Percentiles rank a stretch among this genome's conserved stretches.
phyloP scores from a whole-genome alignment of 2,113 vertebrate genomes.

The Rhadina sibilatrix region DNA sequence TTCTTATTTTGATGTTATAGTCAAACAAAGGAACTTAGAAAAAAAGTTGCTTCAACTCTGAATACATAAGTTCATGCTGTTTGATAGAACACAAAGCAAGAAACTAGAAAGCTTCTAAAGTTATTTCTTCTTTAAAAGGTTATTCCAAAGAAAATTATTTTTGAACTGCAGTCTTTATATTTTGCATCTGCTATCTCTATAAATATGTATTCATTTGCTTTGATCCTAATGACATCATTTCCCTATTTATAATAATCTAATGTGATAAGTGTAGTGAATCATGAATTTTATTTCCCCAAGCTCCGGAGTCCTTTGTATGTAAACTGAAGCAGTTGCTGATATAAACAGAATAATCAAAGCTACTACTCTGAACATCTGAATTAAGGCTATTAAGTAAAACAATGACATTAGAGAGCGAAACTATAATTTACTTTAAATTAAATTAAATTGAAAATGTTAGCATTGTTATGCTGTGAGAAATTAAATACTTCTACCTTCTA shows the following conservation, averaged over 20 bases:
- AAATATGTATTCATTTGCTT: background rate
- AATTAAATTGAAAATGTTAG: constrained; percentile 14
- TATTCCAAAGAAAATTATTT: background rate
- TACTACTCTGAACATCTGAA: constrained; percentile 16
- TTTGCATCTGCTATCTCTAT: background rate
- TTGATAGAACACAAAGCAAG: background rate
- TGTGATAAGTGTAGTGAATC: background rate
- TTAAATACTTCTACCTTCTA: constrained; percentile 1
- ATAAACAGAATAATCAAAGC: constrained; percentile 32
- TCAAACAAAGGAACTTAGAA: background rate
- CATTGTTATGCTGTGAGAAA: constrained; percentile 21
- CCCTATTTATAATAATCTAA: constrained; percentile 5
- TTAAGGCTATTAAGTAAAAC: constrained; percentile 30
- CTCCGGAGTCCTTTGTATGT: background rate
- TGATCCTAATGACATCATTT: constrained; percentile 30
- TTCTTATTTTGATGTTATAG: background rate
- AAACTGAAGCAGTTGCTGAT: background rate
- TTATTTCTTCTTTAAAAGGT: background rate
- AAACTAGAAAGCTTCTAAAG: background rate
- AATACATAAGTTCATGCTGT: background rate
- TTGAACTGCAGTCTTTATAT: background rate
- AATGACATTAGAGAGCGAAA: constrained; percentile 34
- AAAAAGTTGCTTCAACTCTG: background rate
- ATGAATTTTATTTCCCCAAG: background rate
- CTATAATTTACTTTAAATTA: constrained; percentile 41